Base-by-base conservation (phyloP, 2,888 invertebrate species). In the Eupithecia vulgata region DNA sequence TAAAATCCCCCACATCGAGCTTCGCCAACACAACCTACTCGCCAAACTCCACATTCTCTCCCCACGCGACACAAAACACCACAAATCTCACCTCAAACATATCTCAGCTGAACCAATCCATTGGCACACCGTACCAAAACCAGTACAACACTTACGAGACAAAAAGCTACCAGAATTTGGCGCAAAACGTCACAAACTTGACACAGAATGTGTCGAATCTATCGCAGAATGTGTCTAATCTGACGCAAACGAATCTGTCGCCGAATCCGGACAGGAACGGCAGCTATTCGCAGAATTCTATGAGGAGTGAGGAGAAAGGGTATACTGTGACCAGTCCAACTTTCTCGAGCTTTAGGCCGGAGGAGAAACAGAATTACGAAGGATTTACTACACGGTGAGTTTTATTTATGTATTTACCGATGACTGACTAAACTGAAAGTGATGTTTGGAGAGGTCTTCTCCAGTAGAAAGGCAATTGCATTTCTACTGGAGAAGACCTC, bases 361-460 rank as follows among this genome's bases (percentile, higher is more conserved):
- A 92, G 34, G 88, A 88, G 34, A 93, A 93, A 62, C 94, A 94
- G 81, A 95, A 93, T 78, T 96, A 96, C 82, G 96, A 96, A 82
- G 96, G 96, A 70, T 96, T 95, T 82, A 96, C 96, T 17, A 95
- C 96, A 70, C 96, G 96, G 96, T 96, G 79, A 94, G 95, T 83
- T 45, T 68, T 73, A n/a, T n/a, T n/a, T n/a, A n/a, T n/a, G n/a
- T n/a, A n/a, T n/a, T n/a, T 1, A 52, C 17, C n/a, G n/a, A n/a
- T n/a, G n/a, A 52, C 10, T 37, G 37, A 37, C 10, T 12, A 37
- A 37, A 37, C 37, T 37, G 12, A 1, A 37, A 37, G 1, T 37
- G 10, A 42, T 15, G 42, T 42, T 15, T 13, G 42, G 15, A 15
- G 4, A 13, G n/a, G n/a, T 42, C 15, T 42, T 15, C 15, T 1